These are phyloP conservation scores for Notothenia rossii DNA, from an alignment of 2,113 vertebrate genomes.

Conservation along the genomic window DNA sequence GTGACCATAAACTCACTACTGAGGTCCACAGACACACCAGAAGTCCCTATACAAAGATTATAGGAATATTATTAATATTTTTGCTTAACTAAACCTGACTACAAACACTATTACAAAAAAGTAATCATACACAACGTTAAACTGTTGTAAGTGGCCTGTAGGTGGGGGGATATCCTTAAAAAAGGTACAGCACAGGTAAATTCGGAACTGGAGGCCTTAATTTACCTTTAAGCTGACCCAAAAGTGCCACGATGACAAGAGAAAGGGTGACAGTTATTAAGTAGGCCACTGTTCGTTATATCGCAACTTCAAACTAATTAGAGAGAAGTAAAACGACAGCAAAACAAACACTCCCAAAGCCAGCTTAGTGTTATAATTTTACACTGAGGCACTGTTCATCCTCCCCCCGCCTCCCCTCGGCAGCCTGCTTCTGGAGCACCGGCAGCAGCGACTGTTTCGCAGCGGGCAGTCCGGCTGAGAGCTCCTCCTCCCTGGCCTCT, in stretches of 20 bases:
- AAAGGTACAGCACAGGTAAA: constrained; percentile 43
- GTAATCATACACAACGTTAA: constrained; percentile 25
- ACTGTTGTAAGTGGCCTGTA: constrained; percentile 21
- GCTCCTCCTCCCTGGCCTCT: constrained; percentile 74
- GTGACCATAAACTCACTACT: constrained; percentile 49
- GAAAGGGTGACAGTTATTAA: constrained; percentile 58
- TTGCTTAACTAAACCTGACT: background rate
- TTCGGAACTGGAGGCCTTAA: constrained; percentile 39
- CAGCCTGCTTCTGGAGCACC: constrained; percentile 71
- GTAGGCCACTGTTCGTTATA: constrained; percentile 71
- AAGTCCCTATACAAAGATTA: constrained; percentile 38
- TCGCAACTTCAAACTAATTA: constrained; percentile 72
- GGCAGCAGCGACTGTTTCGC: constrained; percentile 75
- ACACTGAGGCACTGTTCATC: constrained; percentile 69
- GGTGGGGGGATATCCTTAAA: constrained; percentile 37
- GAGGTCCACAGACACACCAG: constrained; percentile 56
- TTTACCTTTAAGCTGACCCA: constrained; percentile 62
- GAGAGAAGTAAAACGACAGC: constrained; percentile 37
- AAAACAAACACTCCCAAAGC: constrained; percentile 61
- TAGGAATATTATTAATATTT: constrained; percentile 13
- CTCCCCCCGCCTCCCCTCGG: constrained; percentile 68
- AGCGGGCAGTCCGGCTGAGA: constrained; percentile 71
- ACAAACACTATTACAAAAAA: constrained; percentile 34
- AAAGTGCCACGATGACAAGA: constrained; percentile 66
- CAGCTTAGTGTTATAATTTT: constrained; percentile 73